Evolutionary conservation across 2,113 vertebrate species (phyloP).

Genomic region (Vicugna pacos): DNA sequence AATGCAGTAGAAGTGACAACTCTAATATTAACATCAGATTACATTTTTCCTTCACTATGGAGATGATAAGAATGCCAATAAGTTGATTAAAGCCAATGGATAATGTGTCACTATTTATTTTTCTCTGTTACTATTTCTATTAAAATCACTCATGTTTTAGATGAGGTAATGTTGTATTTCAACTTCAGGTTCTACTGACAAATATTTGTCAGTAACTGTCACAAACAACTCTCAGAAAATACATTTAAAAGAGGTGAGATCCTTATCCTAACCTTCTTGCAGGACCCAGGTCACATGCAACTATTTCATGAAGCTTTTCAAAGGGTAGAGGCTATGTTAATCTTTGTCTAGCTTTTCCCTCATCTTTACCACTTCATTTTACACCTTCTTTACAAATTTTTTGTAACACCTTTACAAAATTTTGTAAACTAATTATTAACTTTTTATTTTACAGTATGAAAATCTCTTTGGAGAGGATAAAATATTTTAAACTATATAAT

Average conservation of each 20-base stretch:
- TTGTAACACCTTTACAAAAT: no score
- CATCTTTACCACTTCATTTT: not conserved
- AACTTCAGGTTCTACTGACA: not conserved
- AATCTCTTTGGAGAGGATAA: not conserved
- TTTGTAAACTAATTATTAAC: not conserved
- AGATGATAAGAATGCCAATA: not conserved
- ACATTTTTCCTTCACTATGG: not conserved
- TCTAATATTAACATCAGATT: not conserved
- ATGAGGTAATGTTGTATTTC: not conserved
- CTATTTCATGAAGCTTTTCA: not conserved
- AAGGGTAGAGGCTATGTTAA: not conserved
- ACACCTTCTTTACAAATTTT: not conserved
- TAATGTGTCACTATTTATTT: not conserved
- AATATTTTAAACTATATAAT: not conserved
- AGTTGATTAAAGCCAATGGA: not conserved
- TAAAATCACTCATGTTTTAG: not conserved
- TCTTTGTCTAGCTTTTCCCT: not conserved
- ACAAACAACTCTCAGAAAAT: not conserved
- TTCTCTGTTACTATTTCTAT: not conserved
- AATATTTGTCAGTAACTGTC: not conserved
- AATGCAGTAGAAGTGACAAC: not conserved
- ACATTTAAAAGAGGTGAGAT: not conserved
- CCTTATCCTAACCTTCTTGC: not conserved
- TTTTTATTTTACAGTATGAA: not conserved
- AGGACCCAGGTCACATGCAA: not conserved